Conservation (phyloP, 1,140 invertebrate genomes). For the Nymphalis io region DNA sequence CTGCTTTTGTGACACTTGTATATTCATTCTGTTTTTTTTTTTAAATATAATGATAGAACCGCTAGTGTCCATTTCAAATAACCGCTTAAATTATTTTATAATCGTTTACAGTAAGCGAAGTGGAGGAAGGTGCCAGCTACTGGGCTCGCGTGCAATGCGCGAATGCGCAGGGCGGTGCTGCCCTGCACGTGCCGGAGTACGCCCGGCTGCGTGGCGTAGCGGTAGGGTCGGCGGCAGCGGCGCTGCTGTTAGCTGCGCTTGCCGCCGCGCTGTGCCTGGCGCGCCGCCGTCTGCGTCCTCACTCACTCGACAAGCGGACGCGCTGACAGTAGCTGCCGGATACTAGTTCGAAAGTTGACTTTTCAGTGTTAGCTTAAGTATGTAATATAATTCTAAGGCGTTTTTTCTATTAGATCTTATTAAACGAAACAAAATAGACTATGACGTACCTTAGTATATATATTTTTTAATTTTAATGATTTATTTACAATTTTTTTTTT, state of each 20-base stretch:
- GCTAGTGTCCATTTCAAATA: too few species aligned
- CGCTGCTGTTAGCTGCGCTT: conserved; percentile 54
- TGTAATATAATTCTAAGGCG: not conserved
- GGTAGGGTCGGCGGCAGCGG: conserved; percentile 52
- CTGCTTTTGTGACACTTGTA: too few species aligned
- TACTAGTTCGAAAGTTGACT: not conserved
- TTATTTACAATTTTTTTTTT: too few species aligned
- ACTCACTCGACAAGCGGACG: conserved; percentile 45
- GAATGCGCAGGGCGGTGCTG: conserved; percentile 45
- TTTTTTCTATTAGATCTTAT: too few species aligned
- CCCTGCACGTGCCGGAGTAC: conserved; percentile 58
- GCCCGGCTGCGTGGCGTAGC: conserved; percentile 59
- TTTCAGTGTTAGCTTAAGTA: not conserved
- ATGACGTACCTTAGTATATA: too few species aligned
- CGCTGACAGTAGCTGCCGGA: conserved; percentile 39
- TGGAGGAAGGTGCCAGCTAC: conserved; percentile 61
- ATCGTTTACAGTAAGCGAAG: conserved; percentile 44
- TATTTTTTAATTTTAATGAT: too few species aligned
- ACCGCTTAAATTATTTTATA: too few species aligned
- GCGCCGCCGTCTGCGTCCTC: conserved; percentile 42
- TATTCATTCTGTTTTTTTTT: too few species aligned
- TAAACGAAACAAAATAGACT: too few species aligned
- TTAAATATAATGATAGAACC: too few species aligned
- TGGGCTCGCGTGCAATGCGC: conserved; percentile 61
- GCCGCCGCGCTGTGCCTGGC: conserved; percentile 49